Evolutionary conservation across 2,797 vertebrate species (phyloP).

Genomic region (Gymnothorax reevesii): DNA sequence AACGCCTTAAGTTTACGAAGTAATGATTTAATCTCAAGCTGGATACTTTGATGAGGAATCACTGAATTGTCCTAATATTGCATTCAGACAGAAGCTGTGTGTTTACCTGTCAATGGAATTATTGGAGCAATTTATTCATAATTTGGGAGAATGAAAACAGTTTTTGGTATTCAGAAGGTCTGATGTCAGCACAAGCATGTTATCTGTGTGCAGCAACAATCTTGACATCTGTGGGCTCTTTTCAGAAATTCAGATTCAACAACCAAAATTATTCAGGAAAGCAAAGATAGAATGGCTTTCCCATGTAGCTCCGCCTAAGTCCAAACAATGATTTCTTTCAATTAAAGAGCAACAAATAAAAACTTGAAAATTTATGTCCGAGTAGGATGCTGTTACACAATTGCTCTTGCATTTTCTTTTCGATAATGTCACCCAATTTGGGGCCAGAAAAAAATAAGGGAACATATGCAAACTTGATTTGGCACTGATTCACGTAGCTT

Average conservation of each 20-base stretch:
- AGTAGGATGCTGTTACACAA: too few species aligned
- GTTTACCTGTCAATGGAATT: neutral
- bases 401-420: conserved; percentile 67
- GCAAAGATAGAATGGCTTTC: neutral
- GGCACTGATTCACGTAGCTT: conserved; percentile 30
- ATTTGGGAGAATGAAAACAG: too few species aligned
- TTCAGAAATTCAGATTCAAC: neutral
- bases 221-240: neutral
- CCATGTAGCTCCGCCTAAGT: neutral
- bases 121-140: neutral
- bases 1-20: too few species aligned
- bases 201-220: neutral
- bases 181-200: neutral
- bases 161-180: neutral
- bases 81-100: too few species aligned
- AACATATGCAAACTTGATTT: neutral
- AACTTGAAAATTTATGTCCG: too few species aligned
- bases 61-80: too few species aligned
- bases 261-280: neutral
- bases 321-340: neutral
- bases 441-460: conserved; percentile 68
- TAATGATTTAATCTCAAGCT: too few species aligned
- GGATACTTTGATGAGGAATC: too few species aligned
- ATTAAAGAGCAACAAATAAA: neutral
- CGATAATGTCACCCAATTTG: conserved; percentile 80